Evolutionary conservation across 2,797 vertebrate species (phyloP).

Genomic region (Miichthys miiuy): DNA sequence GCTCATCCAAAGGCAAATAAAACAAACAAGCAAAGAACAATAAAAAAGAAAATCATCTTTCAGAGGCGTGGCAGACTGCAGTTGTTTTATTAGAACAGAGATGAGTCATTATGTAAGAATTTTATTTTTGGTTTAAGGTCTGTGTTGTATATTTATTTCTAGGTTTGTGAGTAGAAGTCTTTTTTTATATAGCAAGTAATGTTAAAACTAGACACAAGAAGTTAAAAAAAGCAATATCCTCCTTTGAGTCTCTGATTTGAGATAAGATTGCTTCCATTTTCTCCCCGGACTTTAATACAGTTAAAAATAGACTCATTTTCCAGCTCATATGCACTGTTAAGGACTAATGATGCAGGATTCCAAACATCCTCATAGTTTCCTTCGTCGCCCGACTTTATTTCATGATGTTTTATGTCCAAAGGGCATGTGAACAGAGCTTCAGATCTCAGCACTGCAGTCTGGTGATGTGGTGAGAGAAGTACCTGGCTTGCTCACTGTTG

Average conservation of each 20-base stretch:
- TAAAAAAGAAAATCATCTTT: slow-evolving; percentile 60
- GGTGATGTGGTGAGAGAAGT: slow-evolving; percentile 65
- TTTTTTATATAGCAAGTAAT: slow-evolving; percentile 47
- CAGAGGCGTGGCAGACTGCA: slow-evolving; percentile 51
- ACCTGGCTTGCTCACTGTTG: slow-evolving; percentile 75
- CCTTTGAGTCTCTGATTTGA: slow-evolving; percentile 60
- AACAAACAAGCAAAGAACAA: slow-evolving; percentile 66
- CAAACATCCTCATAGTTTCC: slow-evolving; percentile 64
- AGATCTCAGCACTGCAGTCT: slow-evolving; percentile 75
- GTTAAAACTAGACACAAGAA: slow-evolving; percentile 55
- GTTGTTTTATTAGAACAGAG: slow-evolving; percentile 49
- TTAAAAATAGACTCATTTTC: slow-evolving; percentile 75
- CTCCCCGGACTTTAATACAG: slow-evolving; percentile 52
- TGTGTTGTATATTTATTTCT: slow-evolving; percentile 52
- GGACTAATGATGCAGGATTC: slow-evolving; percentile 67
- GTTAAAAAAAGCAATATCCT: slow-evolving; percentile 55
- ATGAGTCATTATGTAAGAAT: slow-evolving; percentile 60
- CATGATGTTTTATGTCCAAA: slow-evolving; percentile 70
- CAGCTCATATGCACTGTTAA: slow-evolving; percentile 50
- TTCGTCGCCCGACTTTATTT: slow-evolving; percentile 61
- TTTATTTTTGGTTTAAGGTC: slow-evolving; percentile 57
- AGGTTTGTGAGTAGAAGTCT: slow-evolving; percentile 38
- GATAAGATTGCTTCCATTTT: slow-evolving; percentile 58
- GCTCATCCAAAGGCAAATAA: slow-evolving; percentile 67
- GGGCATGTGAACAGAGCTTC: slow-evolving; percentile 72